Base-by-base conservation (phyloP, 1,140 invertebrate genomes). In the Tetranychus urticae region DNA sequence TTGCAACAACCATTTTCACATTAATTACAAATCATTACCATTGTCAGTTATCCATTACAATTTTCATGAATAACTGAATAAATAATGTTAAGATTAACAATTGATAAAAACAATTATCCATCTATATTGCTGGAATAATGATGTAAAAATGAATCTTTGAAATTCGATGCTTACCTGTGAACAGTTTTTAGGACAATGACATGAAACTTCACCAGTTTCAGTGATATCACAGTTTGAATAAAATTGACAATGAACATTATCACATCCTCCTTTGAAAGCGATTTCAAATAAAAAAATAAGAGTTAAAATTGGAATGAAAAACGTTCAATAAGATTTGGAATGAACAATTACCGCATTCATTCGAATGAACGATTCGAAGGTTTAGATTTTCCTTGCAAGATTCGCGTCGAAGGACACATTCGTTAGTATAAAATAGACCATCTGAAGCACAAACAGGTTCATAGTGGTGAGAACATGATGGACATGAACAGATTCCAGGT, bases 211-310 rank as follows among this genome's bases (percentile, higher is more conserved):
- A 10, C 77, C 79, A 48, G 45, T 33, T 34, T n/a, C 56, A 69
- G 85, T 81, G 62, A 79, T 83, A 68, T 88, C 83, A 72, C 88
- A 92, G 34, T 81, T 75, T 1, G 81, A 78, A 71, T 89, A 88
- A 72, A 80, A 82, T 56, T 89, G 82, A 71, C 88, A 93, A 68
- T 83, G 83, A 67, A 83, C 84, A 64, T 82, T 84, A 68, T 88
- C 85, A 72, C 88, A 93, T 37, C 85, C 86, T 76, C 86, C 88
- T 88, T 76, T 45, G 79, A 62, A 68, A 36, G 55, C 6, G 36
- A n/a, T 35, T 2, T 12, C 34, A 31, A n/a, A 8, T 31, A 56
- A 56, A 8, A 56, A 39, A 52, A 52, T 12, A 23, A 52, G 23
- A 52, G 12, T 8, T 52, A 12, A 31, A 52, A 52, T n/a, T 52